Evolutionary conservation across 2,797 vertebrate species (phyloP).

Genomic region (Choloepus didactylus): DNA sequence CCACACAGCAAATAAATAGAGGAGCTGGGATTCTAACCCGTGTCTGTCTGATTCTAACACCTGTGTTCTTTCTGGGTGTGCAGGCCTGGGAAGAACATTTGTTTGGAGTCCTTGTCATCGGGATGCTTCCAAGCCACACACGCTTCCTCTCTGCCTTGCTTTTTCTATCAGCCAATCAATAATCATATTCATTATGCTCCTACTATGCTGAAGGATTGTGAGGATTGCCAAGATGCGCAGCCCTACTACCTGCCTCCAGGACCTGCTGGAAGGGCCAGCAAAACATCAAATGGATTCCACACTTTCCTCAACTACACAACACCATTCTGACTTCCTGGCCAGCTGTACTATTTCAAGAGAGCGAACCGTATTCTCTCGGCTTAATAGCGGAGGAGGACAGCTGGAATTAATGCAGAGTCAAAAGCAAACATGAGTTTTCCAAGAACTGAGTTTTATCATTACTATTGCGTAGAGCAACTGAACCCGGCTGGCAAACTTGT

Average conservation of each 20-base stretch:
- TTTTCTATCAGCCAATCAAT: neutral
- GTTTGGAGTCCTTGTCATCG: neutral
- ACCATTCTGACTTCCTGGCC: neutral
- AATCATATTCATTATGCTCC: neutral
- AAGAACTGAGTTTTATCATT: constrained; percentile 23
- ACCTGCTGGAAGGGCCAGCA: neutral
- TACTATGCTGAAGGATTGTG: neutral
- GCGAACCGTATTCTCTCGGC: neutral
- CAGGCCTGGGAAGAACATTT: neutral
- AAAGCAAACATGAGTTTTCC: constrained; percentile 33
- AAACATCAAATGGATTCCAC: neutral
- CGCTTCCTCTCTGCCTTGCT: neutral
- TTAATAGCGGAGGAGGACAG: neutral
- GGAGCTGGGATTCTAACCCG: neutral
- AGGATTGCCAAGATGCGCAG: neutral
- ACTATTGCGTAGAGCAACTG: neutral
- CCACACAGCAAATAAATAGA: neutral
- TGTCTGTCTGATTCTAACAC: neutral
- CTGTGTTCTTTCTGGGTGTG: neutral
- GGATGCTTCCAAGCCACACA: neutral
- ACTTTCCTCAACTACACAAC: neutral
- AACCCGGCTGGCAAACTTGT: constrained; percentile 32
- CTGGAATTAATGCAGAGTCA: neutral
- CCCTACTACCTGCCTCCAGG: neutral
- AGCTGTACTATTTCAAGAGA: neutral